These are phyloP conservation scores for Perognathus longimembris DNA, from an alignment of 2,113 vertebrate species.

Conservation along the genomic window DNA sequence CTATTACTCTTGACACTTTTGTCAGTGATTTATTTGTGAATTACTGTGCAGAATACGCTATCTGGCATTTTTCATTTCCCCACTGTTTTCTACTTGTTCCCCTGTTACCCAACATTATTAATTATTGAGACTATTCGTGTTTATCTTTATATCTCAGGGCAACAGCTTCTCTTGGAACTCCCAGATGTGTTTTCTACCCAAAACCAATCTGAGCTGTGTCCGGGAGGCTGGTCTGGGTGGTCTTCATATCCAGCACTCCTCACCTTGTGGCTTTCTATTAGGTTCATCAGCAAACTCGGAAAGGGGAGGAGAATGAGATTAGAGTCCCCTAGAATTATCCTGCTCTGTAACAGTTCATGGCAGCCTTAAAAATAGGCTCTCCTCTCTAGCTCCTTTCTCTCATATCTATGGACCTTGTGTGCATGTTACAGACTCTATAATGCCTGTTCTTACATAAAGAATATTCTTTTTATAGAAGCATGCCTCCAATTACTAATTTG, in stretches of 20 bases:
- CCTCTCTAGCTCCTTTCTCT: not conserved
- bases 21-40: not conserved
- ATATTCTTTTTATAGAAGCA: not conserved
- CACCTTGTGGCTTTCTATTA: not conserved
- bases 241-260: no score
- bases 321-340: not conserved
- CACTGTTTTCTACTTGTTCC: not conserved
- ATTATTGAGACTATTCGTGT: not conserved
- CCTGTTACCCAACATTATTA: not conserved
- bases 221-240: not conserved
- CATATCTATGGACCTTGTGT: not conserved
- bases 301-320: not conserved
- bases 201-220: not conserved
- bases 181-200: not conserved
- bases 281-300: not conserved
- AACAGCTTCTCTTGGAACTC: not conserved
- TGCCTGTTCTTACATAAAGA: not conserved
- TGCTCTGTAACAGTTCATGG: not conserved
- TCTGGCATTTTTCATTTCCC: not conserved
- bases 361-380: not conserved
- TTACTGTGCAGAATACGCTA: not conserved
- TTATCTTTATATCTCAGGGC: not conserved
- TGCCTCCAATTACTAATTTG: not conserved
- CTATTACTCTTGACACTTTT: not conserved
- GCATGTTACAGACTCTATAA: not conserved